Conservation (phyloP, 2,888 invertebrate genomes). For the Lepidonotus clava region DNA sequence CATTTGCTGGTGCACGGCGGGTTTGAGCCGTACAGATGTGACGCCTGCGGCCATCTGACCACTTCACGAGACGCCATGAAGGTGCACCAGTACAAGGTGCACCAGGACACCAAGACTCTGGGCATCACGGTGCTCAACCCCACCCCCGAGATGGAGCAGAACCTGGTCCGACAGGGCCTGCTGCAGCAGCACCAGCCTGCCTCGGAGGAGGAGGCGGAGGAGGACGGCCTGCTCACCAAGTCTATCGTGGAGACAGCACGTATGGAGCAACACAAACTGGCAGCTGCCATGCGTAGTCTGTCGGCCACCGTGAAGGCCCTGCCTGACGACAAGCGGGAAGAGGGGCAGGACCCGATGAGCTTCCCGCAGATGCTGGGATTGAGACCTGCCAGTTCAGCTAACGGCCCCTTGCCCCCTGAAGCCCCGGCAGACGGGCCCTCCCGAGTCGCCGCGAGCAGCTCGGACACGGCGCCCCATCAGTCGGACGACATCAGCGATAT, state of each 20-base stretch:
- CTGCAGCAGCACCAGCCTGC: background rate
- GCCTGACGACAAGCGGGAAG: background rate
- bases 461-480: no score
- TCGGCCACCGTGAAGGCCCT: background rate
- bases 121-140: constrained; percentile 34
- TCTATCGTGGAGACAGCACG: constrained; percentile 39
- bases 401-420: background rate
- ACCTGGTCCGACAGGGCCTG: constrained; percentile 16
- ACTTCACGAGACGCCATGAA: constrained; percentile 35
- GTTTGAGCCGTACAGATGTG: constrained; percentile 27
- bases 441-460: no score
- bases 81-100: constrained; percentile 32
- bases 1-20: constrained; percentile 45
- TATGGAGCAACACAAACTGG: constrained; percentile 33
- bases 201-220: background rate
- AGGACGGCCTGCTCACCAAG: background rate
- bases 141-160: constrained; percentile 43
- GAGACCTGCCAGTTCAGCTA: background rate
- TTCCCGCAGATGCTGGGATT: constrained; percentile 7
- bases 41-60: constrained; percentile 37
- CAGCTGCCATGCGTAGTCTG: background rate
- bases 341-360: background rate
- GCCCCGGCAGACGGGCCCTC: background rate
- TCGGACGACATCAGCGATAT: constrained; percentile 20
- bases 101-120: background rate